These are phyloP conservation scores for Drosophila falleni DNA, from an alignment of 2,888 invertebrate genomes.

Conservation along the genomic window DNA sequence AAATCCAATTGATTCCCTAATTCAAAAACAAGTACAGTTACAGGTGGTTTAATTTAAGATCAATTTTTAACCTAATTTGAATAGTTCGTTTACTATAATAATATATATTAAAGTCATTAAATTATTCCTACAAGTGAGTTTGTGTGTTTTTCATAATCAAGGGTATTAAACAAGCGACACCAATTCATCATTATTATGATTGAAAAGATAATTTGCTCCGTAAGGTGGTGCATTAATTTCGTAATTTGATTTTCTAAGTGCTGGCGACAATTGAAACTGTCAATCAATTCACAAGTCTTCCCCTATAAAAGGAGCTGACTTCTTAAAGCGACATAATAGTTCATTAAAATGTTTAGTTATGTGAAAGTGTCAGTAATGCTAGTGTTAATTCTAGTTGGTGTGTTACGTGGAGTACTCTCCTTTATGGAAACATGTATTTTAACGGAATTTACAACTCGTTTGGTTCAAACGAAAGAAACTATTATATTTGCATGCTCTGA, in stretches of 20 bases:
- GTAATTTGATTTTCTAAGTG: slow-evolving; percentile 44
- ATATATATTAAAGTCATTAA: slow-evolving; percentile 12
- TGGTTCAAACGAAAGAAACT: slow-evolving; percentile 63
- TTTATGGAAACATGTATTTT: slow-evolving; percentile 54
- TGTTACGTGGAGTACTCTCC: not conserved
- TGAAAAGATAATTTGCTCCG: slow-evolving; percentile 23
- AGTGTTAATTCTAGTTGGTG: slow-evolving; percentile 9
- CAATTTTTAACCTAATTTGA: not conserved
- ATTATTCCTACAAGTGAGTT: not conserved
- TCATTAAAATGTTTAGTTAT: slow-evolving; percentile 29
- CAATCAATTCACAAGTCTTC: slow-evolving; percentile 39
- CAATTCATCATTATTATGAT: slow-evolving; percentile 7
- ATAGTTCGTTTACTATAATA: not conserved
- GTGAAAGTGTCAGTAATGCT: slow-evolving; percentile 10
- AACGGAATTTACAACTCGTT: slow-evolving; percentile 56
- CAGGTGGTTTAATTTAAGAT: slow-evolving; percentile 72
- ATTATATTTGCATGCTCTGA: slow-evolving; percentile 71
- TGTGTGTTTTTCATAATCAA: not conserved
- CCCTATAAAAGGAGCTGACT: slow-evolving; percentile 38
- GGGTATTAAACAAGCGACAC: slow-evolving; percentile 8
- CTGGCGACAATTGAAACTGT: slow-evolving; percentile 39
- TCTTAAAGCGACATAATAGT: not conserved
- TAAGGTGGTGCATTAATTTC: slow-evolving; percentile 12
- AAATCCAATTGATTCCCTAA: slow-evolving; percentile 61
- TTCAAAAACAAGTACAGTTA: slow-evolving; percentile 72